Evolutionary conservation across 2,888 invertebrate species (phyloP), one percentile per base, ranked within the genome.

Genomic region (Octonoba sinensis): DNA sequence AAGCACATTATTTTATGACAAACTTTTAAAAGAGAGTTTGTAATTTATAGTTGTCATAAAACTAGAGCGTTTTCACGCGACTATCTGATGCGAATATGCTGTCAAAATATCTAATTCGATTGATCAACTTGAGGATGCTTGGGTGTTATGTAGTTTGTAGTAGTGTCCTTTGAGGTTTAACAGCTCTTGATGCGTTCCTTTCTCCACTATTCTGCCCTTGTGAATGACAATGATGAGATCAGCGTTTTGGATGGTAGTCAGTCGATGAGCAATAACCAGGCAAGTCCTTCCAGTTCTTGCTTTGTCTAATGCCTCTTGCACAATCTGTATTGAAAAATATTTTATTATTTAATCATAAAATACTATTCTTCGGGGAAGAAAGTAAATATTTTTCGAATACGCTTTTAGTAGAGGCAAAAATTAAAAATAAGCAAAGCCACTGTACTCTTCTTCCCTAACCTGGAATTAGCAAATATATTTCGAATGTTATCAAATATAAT

Each of bases 221-320:
- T 94, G 93, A 67, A 99, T 88, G 0, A 98, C 97, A 0, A 95
- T 95, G 60, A 99, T 98, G 87, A 93, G 89, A 88, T 96, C 93
- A 15, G 97, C 96, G 85, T 94, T 94, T 86, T 93, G 93, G 86
- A 98, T 96, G 0, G 97, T 98, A 84, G 97, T 97, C 47, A 98
- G 90, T 73, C 98, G 91, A 88, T 98, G 97, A 0, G 97, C 97
- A 86, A 98, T 97, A 0, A 95, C 96, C 56, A 98, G 90, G 0
- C 97, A 96, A 0, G 97, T 97, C 24, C 97, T 91, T 65, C 95
- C 96, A 86, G 92, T 91, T 87, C 89, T 88, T 20, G 89, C 85
- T 44, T 87, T 84, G 73, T 89, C 88, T 69, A 90, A 83, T 0
- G 89, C 89, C 69, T 89, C 88, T 82, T 85, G 85, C 4, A 85